Evolutionary conservation across 2,797 vertebrate genomes (phyloP).

Genomic region (Onychomys leucogaster): DNA sequence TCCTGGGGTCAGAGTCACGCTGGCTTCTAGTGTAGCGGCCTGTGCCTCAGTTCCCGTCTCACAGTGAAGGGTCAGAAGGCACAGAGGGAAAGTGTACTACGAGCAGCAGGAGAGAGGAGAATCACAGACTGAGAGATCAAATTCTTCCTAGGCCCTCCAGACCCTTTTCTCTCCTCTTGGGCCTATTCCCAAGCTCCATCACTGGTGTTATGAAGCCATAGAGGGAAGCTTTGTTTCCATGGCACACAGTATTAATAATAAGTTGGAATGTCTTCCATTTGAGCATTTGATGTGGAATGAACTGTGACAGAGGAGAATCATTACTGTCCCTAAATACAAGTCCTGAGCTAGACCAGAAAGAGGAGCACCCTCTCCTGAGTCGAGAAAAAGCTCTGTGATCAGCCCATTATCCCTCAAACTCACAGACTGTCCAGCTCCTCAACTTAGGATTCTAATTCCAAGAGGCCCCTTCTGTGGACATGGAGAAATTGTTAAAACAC

Average conservation of each 20-base stretch:
- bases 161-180: not conserved
- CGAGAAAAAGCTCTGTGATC: not conserved
- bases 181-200: not conserved
- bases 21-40: not conserved
- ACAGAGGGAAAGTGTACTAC: not conserved
- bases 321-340: constrained; percentile 23
- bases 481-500: not conserved
- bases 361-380: not conserved
- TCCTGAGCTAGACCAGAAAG: not conserved
- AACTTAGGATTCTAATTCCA: not conserved
- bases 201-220: not conserved
- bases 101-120: not conserved
- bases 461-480: not conserved
- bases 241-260: not conserved
- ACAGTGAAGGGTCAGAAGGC: not conserved
- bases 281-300: constrained; percentile 45
- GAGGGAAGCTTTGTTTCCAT: constrained; percentile 13
- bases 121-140: not conserved
- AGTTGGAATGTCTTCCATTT: not conserved
- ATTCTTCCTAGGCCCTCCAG: not conserved
- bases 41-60: not conserved
- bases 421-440: not conserved
- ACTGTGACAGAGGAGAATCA: not conserved
- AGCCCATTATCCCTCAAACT: not conserved
- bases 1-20: not conserved